Evolutionary conservation across 1,140 invertebrate genomes (phyloP).

Genomic region (Stegodyphus dumicola): DNA sequence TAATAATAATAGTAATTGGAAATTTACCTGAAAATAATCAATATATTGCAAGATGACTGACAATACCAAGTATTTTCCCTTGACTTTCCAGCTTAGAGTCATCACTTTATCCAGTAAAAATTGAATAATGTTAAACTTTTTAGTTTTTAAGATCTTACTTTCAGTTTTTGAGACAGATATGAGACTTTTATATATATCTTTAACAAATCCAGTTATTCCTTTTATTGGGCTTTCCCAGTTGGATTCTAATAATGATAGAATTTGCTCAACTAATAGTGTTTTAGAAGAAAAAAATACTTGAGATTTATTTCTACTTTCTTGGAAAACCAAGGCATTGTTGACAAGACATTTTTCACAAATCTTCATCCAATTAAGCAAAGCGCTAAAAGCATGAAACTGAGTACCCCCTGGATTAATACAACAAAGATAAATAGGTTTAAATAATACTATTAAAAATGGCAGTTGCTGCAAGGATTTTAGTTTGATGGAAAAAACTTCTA

Average conservation of each 20-base stretch:
- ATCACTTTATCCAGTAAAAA: constrained; percentile 1
- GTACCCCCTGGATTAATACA: constrained; percentile 6
- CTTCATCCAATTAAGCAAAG: constrained; percentile 29
- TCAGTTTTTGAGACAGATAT: constrained; percentile 12
- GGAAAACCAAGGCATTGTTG: not conserved
- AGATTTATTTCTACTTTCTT: not conserved
- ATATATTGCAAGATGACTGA: constrained; percentile 32
- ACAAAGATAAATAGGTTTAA: not conserved
- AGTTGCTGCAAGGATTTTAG: not conserved
- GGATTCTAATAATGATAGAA: constrained; percentile 10
- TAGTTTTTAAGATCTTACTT: not conserved
- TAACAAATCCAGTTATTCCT: constrained; percentile 24
- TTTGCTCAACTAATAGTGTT: not conserved
- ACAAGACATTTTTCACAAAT: constrained; percentile 10
- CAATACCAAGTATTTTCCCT: constrained; percentile 44
- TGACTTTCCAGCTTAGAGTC: constrained; percentile 37
- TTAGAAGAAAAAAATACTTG: constrained; percentile 3
- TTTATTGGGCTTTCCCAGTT: constrained; percentile 50
- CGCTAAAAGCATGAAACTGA: constrained; percentile 35
- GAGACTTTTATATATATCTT: constrained; percentile 19
- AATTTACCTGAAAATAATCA: constrained; percentile 34
- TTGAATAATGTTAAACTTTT: not conserved
- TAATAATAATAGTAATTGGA: not conserved
- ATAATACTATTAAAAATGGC: constrained; percentile 23
- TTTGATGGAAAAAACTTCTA: not conserved